Evolutionary conservation across 1,140 invertebrate species (phyloP), one percentile per base, ranked within the genome.

Genomic region (Trichoplusia ni): DNA sequence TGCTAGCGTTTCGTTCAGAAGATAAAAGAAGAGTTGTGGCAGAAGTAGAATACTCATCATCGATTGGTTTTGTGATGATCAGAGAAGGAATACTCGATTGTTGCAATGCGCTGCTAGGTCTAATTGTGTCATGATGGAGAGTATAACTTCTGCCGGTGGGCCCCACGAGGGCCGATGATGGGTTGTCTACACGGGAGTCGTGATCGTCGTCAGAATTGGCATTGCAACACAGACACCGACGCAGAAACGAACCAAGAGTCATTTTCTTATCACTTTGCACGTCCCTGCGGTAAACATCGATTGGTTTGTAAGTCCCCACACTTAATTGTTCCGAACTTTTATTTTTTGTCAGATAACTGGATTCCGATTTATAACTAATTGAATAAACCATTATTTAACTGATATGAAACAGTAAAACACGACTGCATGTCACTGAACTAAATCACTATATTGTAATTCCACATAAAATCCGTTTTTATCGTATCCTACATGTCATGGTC

Each of bases 401-500:
- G 38, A 51, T 37, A 31, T 53, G 7, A 23, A 5, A 59, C 60
- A 56, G 51, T 59, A 60, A 47, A 71, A 77, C 74, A 67, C 75
- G 72, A 65, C 73, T 63, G 38, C 25, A 40, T 49, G 13, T 11
- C 25, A 63, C 60, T 42, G 21, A 27, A 56, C 64, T 64, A 54
- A 67, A 72, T 72, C 46, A 74, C 35, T 66, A 25, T 72, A 75
- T 78, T 69, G 63, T 73, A 71, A 74, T 69, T 75, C 60, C 44
- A 72, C 46, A 71, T 73, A 59, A 84, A 88, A 85, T 85, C 76
- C 78, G 63, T 66, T 78, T 74, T 85, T 82, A 86, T 89, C 81
- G 64, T 81, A 73, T 88, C 81, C 82, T 79, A 75, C 69, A 23
- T 54, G 64, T 60, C 69, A 72, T 49, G 73, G 66, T 73, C 75